These are phyloP conservation scores for Labeo calbasu DNA, from an alignment of 2,797 vertebrate genomes.

Conservation along the genomic window DNA sequence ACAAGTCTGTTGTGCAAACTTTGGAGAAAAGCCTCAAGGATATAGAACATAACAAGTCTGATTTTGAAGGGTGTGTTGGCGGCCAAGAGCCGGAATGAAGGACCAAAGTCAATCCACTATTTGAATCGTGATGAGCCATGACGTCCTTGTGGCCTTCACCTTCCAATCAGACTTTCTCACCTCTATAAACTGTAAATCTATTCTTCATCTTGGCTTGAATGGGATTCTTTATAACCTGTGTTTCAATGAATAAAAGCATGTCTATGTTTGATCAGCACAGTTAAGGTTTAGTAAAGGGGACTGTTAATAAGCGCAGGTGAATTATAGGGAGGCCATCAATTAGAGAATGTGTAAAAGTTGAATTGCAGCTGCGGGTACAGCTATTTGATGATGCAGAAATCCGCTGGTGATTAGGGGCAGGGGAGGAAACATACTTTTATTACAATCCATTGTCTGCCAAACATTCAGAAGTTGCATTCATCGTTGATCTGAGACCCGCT, in stretches of 20 bases:
- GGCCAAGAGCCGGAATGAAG: not conserved
- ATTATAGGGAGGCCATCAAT: conserved; percentile 44
- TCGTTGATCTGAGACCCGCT: conserved; percentile 17
- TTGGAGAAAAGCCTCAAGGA: conserved; percentile 28
- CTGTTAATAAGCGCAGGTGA: conserved; percentile 40
- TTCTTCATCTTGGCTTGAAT: conserved; percentile 8
- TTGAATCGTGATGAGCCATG: conserved; percentile 25
- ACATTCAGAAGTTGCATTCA: conserved; percentile 13
- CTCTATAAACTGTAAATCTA: not conserved
- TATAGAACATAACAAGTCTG: not conserved
- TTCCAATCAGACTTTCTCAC: not conserved
- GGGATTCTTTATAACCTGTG: conserved; percentile 16
- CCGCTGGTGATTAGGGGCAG: conserved; percentile 17
- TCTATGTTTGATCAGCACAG: conserved; percentile 48
- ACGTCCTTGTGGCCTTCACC: not conserved
- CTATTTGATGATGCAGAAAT: conserved; percentile 18
- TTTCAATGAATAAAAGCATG: conserved; percentile 51
- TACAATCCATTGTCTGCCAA: conserved; percentile 8
- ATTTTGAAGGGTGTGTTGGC: not conserved
- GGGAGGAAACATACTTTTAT: conserved; percentile 26
- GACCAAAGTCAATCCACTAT: not conserved
- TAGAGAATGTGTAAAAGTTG: conserved; percentile 19
- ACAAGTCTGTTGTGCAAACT: not conserved
- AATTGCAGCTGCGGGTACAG: not conserved
- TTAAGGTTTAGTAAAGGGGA: conserved; percentile 1